Evolutionary conservation across 2,113 vertebrate species (phyloP), one percentile per base, ranked within the genome.

Genomic region (Xyliphius kryptos): DNA sequence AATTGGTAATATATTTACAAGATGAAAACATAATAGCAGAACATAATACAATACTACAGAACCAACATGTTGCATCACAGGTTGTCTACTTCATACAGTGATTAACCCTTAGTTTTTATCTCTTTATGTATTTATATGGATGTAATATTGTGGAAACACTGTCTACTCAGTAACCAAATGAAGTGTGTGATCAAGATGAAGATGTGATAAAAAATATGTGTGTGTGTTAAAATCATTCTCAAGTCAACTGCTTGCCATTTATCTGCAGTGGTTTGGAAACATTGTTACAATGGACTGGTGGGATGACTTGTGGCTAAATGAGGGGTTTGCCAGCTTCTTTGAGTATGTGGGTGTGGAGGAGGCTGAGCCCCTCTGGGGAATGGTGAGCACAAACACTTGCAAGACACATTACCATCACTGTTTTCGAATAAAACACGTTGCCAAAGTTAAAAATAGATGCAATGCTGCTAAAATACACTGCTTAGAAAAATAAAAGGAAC

Each of bases 201-300:
- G 16, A 36, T 44, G 17, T 60, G 51, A 38, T 22, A 22, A 11
- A 32, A 36, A 38, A 19, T 50, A 9, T 61, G 7, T 37, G 6
- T 16, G 13, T 41, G 10, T 36, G 8, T 14, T 40, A 17, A 16
- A 43, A 44, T 51, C 15, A 19, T 32, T 21, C 9, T 37, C n/a
- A n/a, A n/a, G n/a, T n/a, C n/a, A n/a, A 43, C 32, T 14, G 12
- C 3, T 12, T 64, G 5, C 60, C 8, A 55, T 43, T 53, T 49
- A 38, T 73, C 78, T 83, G 9, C 71, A 98, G 96, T 98, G 96
- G 96, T 98, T 98, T 85, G 96, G 96, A 62, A 98, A 98, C 79
- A 90, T 84, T 32, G 96, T 97, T 75, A 98, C 96, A 5, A 97
- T 98, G 96, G 91, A 95, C 19, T 97, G 96, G 96, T 98, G 96